Percentiles rank a stretch among this genome's conserved stretches.
These are phyloP conservation scores for Teleogryllus oceanicus DNA, from an alignment of 2,888 invertebrate species.

Conservation along the genomic window DNA sequence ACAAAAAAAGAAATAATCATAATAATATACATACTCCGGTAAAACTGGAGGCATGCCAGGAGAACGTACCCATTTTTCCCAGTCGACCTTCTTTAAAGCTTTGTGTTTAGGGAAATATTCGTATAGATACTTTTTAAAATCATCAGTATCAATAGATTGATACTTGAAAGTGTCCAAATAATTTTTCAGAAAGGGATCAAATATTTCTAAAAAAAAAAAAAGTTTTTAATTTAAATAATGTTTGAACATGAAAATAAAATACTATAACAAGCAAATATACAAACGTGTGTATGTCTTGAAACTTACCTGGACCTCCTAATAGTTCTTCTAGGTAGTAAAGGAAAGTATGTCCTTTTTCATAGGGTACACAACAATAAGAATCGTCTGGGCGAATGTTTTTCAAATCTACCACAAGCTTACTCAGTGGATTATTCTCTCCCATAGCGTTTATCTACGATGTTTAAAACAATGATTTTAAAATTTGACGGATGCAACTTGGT, in stretches of 20 bases:
- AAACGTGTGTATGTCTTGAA: not conserved
- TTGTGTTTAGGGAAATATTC: constrained; percentile 60
- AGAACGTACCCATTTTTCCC: constrained; percentile 76
- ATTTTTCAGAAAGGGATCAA: constrained; percentile 78
- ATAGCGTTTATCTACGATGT: constrained; percentile 53
- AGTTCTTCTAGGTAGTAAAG: constrained; percentile 80
- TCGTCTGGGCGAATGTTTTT: constrained; percentile 85
- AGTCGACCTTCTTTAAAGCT: constrained; percentile 65
- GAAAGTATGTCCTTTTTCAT: constrained; percentile 88
- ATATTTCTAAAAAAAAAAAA: constrained; percentile 50
- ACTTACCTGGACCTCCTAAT: constrained; percentile 72
- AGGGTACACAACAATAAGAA: constrained; percentile 84
- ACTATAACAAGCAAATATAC: not conserved
- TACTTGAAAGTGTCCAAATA: constrained; percentile 77
- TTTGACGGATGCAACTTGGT: not conserved
- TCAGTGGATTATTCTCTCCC: constrained; percentile 64
- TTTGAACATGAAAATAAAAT: not conserved
- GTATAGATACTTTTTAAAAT: constrained; percentile 72
- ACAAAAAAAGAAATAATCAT: no score
- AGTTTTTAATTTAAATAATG: constrained; percentile 12
- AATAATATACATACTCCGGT: constrained; percentile 60
- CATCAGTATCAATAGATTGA: constrained; percentile 76
- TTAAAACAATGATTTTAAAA: not conserved
- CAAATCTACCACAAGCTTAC: constrained; percentile 74
- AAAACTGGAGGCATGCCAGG: constrained; percentile 87